A percentile compares a stretch with the other conserved stretches of the same genome.
phyloP scores from a whole-genome alignment of 2,113 vertebrate species.

The Piaya cayana region DNA sequence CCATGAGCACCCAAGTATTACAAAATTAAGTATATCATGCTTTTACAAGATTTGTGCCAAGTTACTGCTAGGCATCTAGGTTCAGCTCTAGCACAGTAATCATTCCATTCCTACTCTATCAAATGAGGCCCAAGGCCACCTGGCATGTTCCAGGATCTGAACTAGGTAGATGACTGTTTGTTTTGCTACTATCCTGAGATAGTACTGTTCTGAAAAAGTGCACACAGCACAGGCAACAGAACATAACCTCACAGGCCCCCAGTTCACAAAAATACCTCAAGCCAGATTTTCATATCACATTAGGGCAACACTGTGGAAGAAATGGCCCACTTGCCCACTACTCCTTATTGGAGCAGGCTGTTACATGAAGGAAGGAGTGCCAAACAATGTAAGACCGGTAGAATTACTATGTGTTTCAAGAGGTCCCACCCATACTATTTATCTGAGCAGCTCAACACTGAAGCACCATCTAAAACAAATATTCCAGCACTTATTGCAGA shows the following conservation, averaged over 20 bases:
- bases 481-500: background rate
- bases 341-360: background rate
- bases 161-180: accelerated
- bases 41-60: background rate
- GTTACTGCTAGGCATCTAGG: background rate
- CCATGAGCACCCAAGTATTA: background rate
- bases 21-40: background rate
- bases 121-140: background rate
- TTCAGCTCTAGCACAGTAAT: background rate
- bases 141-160: background rate
- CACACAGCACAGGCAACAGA: background rate
- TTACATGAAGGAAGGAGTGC: background rate
- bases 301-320: background rate
- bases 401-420: background rate
- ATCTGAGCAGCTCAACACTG: background rate
- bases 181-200: background rate
- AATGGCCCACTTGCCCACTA: background rate
- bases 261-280: background rate
- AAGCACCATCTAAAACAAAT: background rate
- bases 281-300: background rate
- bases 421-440: background rate
- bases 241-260: background rate
- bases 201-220: background rate
- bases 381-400: background rate
- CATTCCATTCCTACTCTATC: background rate